Evolutionary conservation across 2,888 invertebrate species (phyloP), one percentile per base, ranked within the genome.

Genomic region (Cerceris rybyensis): DNA sequence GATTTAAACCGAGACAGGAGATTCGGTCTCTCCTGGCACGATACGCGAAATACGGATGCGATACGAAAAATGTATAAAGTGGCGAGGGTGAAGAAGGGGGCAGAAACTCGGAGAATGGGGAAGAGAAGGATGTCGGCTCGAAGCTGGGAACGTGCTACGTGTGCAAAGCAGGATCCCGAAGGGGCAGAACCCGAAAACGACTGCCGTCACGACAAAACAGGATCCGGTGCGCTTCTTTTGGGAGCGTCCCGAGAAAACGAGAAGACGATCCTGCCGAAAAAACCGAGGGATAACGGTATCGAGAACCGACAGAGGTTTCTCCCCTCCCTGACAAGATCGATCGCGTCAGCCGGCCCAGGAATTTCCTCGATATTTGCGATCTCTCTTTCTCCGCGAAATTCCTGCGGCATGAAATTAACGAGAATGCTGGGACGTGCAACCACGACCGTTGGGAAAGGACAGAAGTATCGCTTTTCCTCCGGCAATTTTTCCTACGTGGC

Each of bases 51-150:
- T 60, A 74, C 78, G 85, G 77, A 75, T 74, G 82, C 73, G 87
- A 85, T 82, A 82, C 83, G 84, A 86, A 87, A 86, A 84, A 86
- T 87, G 84, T 84, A 86, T 82, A 80, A 86, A 84, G 72, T 66
- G 75, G 58, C 69, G 55, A 43, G 49, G 52, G 64, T 17, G 59
- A 46, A 43, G 46, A 4, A 46, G 57, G 55, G 50, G 43, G 7
- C 17, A 46, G n/a, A 2, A 16, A 13, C 16, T 6, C 11, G 14
- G 57, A 2, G 16, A 14, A 39, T 52, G 14, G 17, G 14, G 14
- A 1, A 57, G 49, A n/a, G 74, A 39, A 43, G 41, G 49, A 14
- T 28, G 50, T n/a, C n/a, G 16, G 77, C 55, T 9, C 43, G 64
- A 58, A 28, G 28, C 28, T 28, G 28, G 67, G 66, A 78, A 87